These are phyloP conservation scores for Myotis findleyi DNA, from an alignment of 2,797 vertebrate species.

Conservation along the genomic window DNA sequence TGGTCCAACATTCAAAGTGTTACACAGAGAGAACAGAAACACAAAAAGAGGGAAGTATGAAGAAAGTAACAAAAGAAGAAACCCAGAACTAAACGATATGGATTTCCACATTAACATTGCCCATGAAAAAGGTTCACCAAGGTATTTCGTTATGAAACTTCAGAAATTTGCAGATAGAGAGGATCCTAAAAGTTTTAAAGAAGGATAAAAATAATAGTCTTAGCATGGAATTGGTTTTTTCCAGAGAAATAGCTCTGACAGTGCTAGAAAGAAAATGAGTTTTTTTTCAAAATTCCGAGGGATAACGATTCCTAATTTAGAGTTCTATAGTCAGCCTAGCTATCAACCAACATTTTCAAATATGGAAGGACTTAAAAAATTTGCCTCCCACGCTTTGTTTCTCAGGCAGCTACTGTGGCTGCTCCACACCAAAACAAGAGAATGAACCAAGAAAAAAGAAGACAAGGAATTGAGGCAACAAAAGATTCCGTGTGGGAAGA, in stretches of 20 bases:
- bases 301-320: conserved; percentile 38
- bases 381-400: conserved; percentile 2
- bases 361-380: neutral
- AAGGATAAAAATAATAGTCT: neutral
- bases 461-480: neutral
- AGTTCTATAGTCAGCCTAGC: neutral
- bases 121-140: neutral
- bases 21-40: neutral
- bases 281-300: conserved; percentile 31
- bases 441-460: conserved; percentile 20
- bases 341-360: conserved; percentile 50
- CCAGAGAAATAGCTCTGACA: neutral
- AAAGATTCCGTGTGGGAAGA: neutral
- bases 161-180: neutral
- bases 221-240: neutral
- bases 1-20: neutral
- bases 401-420: neutral
- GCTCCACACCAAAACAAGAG: neutral
- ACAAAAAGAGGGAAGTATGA: neutral
- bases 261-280: conserved; percentile 32
- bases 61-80: neutral
- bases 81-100: neutral
- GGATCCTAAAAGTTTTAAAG: neutral
- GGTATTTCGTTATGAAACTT: neutral
- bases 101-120: neutral